These are phyloP conservation scores for Rissa tridactyla DNA, from an alignment of 2,113 vertebrate species.

Conservation along the genomic window DNA sequence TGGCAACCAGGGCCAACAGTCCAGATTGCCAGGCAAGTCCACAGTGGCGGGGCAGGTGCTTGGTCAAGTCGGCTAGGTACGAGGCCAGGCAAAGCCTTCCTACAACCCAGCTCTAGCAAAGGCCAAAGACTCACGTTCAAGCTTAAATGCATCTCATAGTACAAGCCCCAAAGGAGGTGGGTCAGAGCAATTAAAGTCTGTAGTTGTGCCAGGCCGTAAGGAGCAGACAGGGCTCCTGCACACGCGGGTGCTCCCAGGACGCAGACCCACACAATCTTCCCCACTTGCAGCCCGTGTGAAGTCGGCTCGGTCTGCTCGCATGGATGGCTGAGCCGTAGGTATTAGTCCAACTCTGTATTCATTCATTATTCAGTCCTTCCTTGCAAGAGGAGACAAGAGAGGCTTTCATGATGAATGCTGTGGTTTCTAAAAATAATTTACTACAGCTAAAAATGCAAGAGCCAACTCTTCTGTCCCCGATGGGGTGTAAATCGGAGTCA, in stretches of 20 bases:
- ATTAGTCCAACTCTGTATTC: background rate
- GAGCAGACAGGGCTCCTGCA: background rate
- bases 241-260: background rate
- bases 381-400: conserved; percentile 1
- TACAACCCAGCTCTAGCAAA: background rate
- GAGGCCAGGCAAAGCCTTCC: background rate
- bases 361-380: conserved; percentile 54
- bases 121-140: background rate
- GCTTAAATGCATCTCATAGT: background rate
- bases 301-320: background rate
- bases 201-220: background rate
- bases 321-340: background rate
- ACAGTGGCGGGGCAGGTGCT: fast-evolving
- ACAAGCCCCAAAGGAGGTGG: background rate
- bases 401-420: conserved; percentile 35
- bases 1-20: background rate
- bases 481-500: conserved; percentile 19
- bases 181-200: background rate
- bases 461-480: background rate
- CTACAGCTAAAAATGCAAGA: conserved; percentile 4
- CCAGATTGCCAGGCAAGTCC: background rate
- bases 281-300: background rate
- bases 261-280: background rate
- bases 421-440: conserved; percentile 54
- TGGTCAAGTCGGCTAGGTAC: background rate